phyloP scores from a whole-genome alignment of 2,797 vertebrate species.

The Gymnothorax javanicus region DNA sequence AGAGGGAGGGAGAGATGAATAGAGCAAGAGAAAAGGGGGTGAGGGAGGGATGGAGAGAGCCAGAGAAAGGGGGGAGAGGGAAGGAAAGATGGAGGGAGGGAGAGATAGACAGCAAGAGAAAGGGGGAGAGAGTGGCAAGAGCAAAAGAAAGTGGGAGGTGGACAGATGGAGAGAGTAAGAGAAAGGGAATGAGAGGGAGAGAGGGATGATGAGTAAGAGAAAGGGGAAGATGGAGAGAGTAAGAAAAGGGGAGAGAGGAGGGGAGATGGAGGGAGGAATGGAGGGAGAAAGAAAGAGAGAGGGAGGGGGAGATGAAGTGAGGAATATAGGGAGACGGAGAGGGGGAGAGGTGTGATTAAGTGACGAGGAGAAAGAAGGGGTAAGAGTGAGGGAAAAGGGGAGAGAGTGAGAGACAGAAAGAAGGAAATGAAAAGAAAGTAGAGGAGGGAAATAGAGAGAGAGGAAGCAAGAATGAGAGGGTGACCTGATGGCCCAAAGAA shows the following conservation, averaged over 20 bases:
- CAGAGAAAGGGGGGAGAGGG: not conserved
- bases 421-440: not conserved
- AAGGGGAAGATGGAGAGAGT: no score
- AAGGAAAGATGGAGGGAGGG: not conserved
- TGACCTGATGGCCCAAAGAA: not conserved
- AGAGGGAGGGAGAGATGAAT: constrained; percentile 34
- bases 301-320: not conserved
- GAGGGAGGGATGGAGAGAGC: constrained; percentile 22
- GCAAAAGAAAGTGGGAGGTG: no score
- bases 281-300: no score
- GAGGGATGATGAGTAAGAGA: no score
- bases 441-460: not conserved
- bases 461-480: not conserved
- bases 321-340: not conserved
- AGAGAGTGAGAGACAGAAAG: not conserved
- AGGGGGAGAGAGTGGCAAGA: no score
- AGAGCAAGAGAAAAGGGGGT: constrained; percentile 33
- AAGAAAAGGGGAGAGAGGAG: no score
- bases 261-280: no score
- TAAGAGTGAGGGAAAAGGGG: not conserved
- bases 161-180: no score
- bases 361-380: not conserved
- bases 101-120: no score
- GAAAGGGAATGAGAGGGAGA: no score
- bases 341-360: not conserved